Base-by-base conservation (phyloP, 2,113 vertebrate genomes). In the Psephotus haematonotus region DNA sequence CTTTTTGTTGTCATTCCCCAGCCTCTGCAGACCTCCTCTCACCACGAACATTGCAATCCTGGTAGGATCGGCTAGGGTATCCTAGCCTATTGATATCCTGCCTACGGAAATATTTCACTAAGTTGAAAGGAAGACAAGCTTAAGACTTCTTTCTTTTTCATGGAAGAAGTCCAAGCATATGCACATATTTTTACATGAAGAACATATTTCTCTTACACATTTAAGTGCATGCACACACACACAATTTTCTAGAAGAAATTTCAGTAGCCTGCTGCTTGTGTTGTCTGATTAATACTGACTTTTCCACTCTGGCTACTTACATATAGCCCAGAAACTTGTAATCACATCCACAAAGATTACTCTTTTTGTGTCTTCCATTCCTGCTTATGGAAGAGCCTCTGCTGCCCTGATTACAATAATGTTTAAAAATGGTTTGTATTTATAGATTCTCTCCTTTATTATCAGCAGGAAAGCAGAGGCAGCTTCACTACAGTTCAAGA, bases 1-100 rank as follows among this genome's bases (percentile, higher is more conserved):
- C 17, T 82, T 92, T 93, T 68, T 86, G 43, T 77, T 95, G 64
- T 50, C 80, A 39, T 92, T 91, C 35, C 25, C 50, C 46, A 88
- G 60, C 50, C 18, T 52, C n/a, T 5, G 0, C 39, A 90, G 50
- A 59, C 37, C 10, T 92, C 60, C 35, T 77, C 31, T 63, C 55
- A 81, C 60, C 62, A 55, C 65, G 64, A 53, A 25, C 35, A 35
- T 10, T 65, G 31, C 37, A 77, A 39, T 35, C 20, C 39, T 24
- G 22, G 57, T 59, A 59, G 33, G 22, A 59, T 16, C 4, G 13
- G 13, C 57, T 59, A 23, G 57, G 14, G 13, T 59, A 59, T 59
- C 57, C 33, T 35, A 35, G 57, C 33, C 9, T 16, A 6, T 24
- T 88, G 19, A 10, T 62, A 59, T 53, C 41, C 55, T 59, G 46